A percentile compares a stretch with the other conserved stretches of the same genome.
Evolutionary conservation across 2,113 vertebrate genomes (phyloP).

Genomic region (Scartelaos histophorus): DNA sequence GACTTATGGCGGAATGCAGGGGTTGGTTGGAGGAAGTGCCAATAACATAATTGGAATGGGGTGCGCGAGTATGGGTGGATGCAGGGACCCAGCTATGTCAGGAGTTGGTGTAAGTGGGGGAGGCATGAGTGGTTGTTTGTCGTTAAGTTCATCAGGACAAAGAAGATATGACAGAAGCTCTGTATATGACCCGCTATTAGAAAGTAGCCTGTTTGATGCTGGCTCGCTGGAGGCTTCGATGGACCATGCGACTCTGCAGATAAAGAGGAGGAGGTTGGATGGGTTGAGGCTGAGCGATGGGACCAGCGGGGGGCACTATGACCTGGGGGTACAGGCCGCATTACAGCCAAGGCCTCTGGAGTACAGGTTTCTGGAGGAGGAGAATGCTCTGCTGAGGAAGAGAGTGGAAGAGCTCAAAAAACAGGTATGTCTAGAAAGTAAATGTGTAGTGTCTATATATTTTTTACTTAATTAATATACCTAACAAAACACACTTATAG

Average conservation of each 20-base stretch:
- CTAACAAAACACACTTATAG: no score
- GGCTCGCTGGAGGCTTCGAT: slow-evolving; percentile 84
- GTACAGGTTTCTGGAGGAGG: slow-evolving; percentile 92
- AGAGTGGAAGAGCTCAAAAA: slow-evolving; percentile 96
- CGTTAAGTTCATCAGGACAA: slow-evolving; percentile 64
- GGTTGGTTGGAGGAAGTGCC: slow-evolving; percentile 67
- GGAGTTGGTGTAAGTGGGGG: slow-evolving; percentile 65
- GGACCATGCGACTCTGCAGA: slow-evolving; percentile 85
- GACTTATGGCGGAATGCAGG: slow-evolving; percentile 71
- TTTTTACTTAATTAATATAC: no score
- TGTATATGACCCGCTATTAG: slow-evolving; percentile 77
- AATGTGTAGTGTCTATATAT: no score
- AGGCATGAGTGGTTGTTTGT: slow-evolving; percentile 70
- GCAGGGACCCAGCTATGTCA: slow-evolving; percentile 72
- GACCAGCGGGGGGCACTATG: slow-evolving; percentile 84
- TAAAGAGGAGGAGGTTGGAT: slow-evolving; percentile 87
- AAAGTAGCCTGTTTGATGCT: slow-evolving; percentile 83
- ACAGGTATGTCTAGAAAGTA: slow-evolving; percentile 67
- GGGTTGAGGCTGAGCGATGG: slow-evolving; percentile 74
- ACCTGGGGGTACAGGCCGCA: slow-evolving; percentile 85
- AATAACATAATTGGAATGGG: slow-evolving; percentile 74
- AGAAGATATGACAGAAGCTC: slow-evolving; percentile 80
- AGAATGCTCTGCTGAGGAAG: slow-evolving; percentile 89
- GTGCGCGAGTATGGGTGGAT: slow-evolving; percentile 73
- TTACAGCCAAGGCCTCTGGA: slow-evolving; percentile 81